Evolutionary conservation across 2,888 invertebrate genomes (phyloP), one percentile per base, ranked within the genome.

Genomic region (Myopa tessellatipennis): DNA sequence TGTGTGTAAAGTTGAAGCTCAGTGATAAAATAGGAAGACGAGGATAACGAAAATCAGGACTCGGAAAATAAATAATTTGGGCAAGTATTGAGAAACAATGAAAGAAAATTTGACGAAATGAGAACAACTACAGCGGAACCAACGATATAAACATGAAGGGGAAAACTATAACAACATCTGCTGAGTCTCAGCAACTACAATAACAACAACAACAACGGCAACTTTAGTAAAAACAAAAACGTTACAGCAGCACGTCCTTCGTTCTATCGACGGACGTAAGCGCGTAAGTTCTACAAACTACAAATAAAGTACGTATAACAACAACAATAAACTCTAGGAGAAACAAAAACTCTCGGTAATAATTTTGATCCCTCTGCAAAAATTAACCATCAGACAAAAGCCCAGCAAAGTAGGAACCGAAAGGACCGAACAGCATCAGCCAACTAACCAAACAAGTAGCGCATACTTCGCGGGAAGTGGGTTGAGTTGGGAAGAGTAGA

Each of bases 81-180:
- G 50, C 36, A 60, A 71, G 38, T 40, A 71, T 71, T 58, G 58
- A 71, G 36, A 71, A 60, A 60, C 60, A 68, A 45, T 60, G n/a
- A 71, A 71, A 36, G 38, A 38, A 52, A 70, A 71, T 55, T 26
- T 60, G n/a, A 36, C 10, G 34, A 40, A 61, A 26, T 45, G 6
- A 58, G 4, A 55, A 16, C 36, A 26, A 26, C n/a, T n/a, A n/a
- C 26, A 69, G 45, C 6, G 52, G 52, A n/a, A 69, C 16, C n/a
- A 69, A 38, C 55, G 50, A 26, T 26, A 70, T 14, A 4, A 70
- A 3, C 55, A 52, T 16, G 5, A 34, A 70, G 26, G 8, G 8
- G 40, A 69, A 52, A 50, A n/a, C 50, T 12, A 55, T 34, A 70
- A 70, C 52, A 55, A 55, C 70, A 70, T 36, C 70, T 34, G 70